Percentiles rank a stretch among this genome's conserved stretches.
These are phyloP conservation scores for Patella vulgata DNA, from an alignment of 1,140 invertebrate genomes.

Conservation along the genomic window DNA sequence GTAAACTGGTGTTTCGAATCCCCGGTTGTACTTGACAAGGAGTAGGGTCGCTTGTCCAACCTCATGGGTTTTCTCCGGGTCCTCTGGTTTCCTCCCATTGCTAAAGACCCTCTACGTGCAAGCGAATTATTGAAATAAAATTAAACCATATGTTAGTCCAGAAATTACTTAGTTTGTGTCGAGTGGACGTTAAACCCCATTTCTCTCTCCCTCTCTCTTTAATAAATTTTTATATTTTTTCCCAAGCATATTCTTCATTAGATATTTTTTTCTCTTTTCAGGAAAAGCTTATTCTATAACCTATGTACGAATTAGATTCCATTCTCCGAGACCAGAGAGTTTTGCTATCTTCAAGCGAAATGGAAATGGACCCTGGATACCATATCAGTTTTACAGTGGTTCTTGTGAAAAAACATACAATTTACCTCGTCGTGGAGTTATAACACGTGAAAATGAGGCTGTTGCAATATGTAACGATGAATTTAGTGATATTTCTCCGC, in stretches of 20 bases:
- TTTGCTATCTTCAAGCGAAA: conserved; percentile 94
- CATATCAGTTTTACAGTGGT: conserved; percentile 96
- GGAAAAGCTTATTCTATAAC: conserved; percentile 98
- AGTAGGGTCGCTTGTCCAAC: no score
- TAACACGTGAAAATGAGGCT: conserved; percentile 75
- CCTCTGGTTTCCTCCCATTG: no score
- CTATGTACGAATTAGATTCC: conserved; percentile 92
- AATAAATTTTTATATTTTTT: no score
- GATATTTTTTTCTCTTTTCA: conserved; percentile 68
- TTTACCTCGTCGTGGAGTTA: conserved; percentile 74
- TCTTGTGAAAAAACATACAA: conserved; percentile 91
- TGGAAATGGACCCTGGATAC: conserved; percentile 87
- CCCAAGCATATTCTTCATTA: neutral
- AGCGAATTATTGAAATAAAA: no score
- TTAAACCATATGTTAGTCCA: no score
- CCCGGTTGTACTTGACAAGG: no score
- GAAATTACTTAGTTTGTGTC: no score
- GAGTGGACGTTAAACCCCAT: no score
- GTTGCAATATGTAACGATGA: conserved; percentile 93
- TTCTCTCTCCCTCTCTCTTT: no score
- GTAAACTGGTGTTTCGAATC: no score
- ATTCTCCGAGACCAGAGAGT: conserved; percentile 94
- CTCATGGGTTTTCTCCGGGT: no score
- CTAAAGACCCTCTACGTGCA: no score
- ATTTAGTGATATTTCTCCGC: conserved; percentile 96